Evolutionary conservation across 2,113 vertebrate genomes (phyloP).

Genomic region (Asarcornis scutulata): DNA sequence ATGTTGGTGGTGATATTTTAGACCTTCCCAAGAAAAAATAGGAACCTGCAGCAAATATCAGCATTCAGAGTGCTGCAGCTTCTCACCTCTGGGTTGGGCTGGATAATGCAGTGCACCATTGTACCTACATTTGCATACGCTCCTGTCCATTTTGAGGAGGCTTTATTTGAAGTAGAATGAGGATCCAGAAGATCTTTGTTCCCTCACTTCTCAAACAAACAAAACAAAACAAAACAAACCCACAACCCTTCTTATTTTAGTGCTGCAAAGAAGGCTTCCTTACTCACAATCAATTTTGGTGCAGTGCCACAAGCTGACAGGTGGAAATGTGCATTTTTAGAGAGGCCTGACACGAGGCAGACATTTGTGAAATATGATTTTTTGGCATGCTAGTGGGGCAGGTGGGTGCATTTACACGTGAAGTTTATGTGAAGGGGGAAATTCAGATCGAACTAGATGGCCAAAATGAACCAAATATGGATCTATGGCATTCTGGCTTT

Average conservation of each 20-base stretch:
- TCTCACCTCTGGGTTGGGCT: not conserved
- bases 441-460: not conserved
- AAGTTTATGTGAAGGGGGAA: not conserved
- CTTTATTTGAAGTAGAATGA: not conserved
- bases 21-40: not conserved
- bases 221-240: not conserved
- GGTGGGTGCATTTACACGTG: not conserved
- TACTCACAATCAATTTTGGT: not conserved
- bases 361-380: not conserved
- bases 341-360: not conserved
- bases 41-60: not conserved
- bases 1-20: not conserved
- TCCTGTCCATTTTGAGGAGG: not conserved
- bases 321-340: not conserved
- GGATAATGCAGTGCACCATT: not conserved
- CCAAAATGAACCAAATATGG: not conserved
- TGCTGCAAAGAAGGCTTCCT: not conserved
- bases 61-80: not conserved
- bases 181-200: not conserved
- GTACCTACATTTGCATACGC: not conserved
- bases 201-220: not conserved
- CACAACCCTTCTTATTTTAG: not conserved
- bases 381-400: not conserved
- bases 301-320: not conserved
- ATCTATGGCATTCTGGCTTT: not conserved